These are phyloP conservation scores for Syndactyla subalaris DNA, from an alignment of 2,797 vertebrate genomes.

Conservation along the genomic window DNA sequence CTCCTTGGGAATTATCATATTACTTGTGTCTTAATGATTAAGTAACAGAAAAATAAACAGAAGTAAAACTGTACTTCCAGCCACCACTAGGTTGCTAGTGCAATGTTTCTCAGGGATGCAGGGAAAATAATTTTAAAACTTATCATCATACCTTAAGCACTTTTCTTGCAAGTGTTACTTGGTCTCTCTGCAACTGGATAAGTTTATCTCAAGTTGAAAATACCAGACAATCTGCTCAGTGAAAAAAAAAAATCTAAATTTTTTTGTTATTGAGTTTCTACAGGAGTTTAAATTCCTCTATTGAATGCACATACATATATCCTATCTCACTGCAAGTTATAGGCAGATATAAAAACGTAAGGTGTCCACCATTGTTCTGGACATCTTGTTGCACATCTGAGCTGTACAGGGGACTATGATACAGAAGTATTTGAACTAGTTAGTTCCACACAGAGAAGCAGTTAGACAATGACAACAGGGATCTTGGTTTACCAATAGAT, in stretches of 20 bases:
- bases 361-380: not conserved
- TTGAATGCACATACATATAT: not conserved
- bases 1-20: not conserved
- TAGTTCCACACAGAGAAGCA: not conserved
- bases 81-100: not conserved
- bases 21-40: not conserved
- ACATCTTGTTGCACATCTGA: not conserved
- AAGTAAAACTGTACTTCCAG: not conserved
- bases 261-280: not conserved
- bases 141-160: not conserved
- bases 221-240: not conserved
- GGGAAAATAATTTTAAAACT: not conserved
- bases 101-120: not conserved
- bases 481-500: not conserved
- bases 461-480: not conserved
- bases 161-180: not conserved
- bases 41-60: not conserved
- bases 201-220: not conserved
- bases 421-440: not conserved
- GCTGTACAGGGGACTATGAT: not conserved
- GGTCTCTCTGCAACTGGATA: not conserved
- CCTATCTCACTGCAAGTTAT: not conserved
- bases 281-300: not conserved
- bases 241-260: not conserved
- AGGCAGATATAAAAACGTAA: not conserved